Conservation (phyloP, 2,797 vertebrate genomes). For the Acridotheres tristis region DNA sequence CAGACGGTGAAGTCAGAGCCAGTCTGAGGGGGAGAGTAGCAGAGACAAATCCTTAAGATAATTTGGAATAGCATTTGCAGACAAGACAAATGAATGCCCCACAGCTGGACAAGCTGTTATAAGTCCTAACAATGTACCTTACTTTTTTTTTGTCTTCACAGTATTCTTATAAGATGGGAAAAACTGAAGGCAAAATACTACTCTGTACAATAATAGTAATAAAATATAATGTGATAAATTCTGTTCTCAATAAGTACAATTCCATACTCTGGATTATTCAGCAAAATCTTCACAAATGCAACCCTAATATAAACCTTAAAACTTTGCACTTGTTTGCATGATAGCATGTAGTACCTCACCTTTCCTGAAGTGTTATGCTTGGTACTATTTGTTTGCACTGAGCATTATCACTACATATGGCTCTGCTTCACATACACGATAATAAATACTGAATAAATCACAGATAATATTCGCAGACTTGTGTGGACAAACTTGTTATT, state of each 20-base stretch:
- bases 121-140: not conserved
- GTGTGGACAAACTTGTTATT: not conserved
- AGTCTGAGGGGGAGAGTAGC: not conserved
- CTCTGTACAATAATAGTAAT: not conserved
- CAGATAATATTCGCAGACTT: not conserved
- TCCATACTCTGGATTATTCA: not conserved
- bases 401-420: not conserved
- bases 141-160: not conserved
- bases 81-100: not conserved
- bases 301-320: not conserved
- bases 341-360: not conserved
- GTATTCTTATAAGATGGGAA: not conserved
- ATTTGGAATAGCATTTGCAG: not conserved
- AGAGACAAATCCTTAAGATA: not conserved
- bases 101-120: not conserved
- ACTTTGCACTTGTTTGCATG: not conserved
- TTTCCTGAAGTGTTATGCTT: not conserved
- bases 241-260: not conserved
- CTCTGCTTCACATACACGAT: not conserved
- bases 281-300: not conserved
- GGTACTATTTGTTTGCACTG: not conserved
- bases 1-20: not conserved
- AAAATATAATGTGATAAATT: not conserved
- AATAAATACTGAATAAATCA: not conserved
- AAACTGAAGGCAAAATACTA: not conserved